Conservation (phyloP, 2,797 vertebrate species). For the Rhinophrynus dorsalis region DNA sequence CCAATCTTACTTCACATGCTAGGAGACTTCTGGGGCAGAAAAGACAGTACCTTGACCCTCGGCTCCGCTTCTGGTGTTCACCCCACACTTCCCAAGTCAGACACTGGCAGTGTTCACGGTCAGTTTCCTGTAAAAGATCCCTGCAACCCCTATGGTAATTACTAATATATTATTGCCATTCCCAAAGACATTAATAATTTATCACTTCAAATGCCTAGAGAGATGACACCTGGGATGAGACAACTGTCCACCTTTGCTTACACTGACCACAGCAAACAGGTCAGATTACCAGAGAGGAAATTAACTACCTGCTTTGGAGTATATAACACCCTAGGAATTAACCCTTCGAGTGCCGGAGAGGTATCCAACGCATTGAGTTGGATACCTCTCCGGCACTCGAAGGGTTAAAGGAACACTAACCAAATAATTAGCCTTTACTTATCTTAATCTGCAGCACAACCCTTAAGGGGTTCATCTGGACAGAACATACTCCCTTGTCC, state of each 20-base stretch:
- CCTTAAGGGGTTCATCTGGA: too few species aligned
- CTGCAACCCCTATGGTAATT: neutral
- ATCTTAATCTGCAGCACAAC: too few species aligned
- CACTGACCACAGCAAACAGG: constrained; percentile 3
- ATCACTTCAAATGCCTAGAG: constrained; percentile 5
- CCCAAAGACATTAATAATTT: constrained; percentile 23
- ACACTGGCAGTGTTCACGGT: neutral
- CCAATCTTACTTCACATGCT: too few species aligned
- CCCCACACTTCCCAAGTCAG: neutral
- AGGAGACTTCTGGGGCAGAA: too few species aligned
- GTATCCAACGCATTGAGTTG: too few species aligned
- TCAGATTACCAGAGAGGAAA: constrained; percentile 28
- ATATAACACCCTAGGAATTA: too few species aligned
- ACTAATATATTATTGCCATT: neutral
- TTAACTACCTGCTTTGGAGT: too few species aligned
- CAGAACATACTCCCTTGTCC: too few species aligned
- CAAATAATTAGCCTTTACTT: too few species aligned
- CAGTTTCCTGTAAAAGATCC: neutral
- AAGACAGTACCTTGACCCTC: neutral
- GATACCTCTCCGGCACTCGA: too few species aligned
- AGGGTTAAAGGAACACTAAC: too few species aligned
- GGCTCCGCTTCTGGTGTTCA: neutral
- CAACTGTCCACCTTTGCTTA: neutral
- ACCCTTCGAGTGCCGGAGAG: too few species aligned
- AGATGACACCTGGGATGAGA: constrained; percentile 20